These are phyloP conservation scores for Drosophila elegans DNA, from an alignment of 1,140 invertebrate genomes.

Conservation along the genomic window DNA sequence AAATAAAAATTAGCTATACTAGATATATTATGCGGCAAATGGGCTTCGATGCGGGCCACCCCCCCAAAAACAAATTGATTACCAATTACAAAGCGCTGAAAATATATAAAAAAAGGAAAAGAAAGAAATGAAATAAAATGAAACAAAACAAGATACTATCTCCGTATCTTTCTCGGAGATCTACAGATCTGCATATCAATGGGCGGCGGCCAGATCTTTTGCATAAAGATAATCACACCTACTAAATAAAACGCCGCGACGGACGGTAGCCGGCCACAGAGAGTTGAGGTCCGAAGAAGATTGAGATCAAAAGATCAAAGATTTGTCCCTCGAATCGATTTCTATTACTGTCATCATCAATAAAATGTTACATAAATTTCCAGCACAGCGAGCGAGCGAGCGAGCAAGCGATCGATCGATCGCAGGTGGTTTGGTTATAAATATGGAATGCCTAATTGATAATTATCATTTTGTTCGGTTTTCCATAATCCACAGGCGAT, in stretches of 20 bases:
- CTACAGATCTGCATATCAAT: conserved; percentile 72
- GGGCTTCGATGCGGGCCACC: conserved; percentile 11
- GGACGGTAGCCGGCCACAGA: conserved; percentile 41
- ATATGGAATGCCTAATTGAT: conserved; percentile 83
- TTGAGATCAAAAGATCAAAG: conserved; percentile 23
- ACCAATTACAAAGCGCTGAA: conserved; percentile 30
- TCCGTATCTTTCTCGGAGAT: conserved; percentile 16
- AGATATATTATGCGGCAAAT: conserved; percentile 11
- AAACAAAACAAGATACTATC: neutral
- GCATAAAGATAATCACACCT: conserved; percentile 82
- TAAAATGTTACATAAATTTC: conserved; percentile 83
- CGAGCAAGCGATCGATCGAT: conserved; percentile 10
- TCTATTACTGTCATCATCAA: conserved; percentile 74
- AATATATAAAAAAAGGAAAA: too few species aligned
- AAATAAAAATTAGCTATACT: conserved; percentile 36
- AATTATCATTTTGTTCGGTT: conserved; percentile 79
- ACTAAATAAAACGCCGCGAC: conserved; percentile 66
- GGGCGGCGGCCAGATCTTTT: conserved; percentile 56
- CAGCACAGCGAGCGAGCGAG: conserved; percentile 24
- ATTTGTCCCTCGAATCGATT: conserved; percentile 71
- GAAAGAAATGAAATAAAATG: too few species aligned
- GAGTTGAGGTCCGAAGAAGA: conserved; percentile 4
- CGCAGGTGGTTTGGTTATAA: conserved; percentile 55
- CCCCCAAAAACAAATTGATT: conserved; percentile 37
- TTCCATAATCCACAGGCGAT: conserved; percentile 47